phyloP scores from a whole-genome alignment of 2,888 invertebrate genomes.

The Hypolimnas misippus region DNA sequence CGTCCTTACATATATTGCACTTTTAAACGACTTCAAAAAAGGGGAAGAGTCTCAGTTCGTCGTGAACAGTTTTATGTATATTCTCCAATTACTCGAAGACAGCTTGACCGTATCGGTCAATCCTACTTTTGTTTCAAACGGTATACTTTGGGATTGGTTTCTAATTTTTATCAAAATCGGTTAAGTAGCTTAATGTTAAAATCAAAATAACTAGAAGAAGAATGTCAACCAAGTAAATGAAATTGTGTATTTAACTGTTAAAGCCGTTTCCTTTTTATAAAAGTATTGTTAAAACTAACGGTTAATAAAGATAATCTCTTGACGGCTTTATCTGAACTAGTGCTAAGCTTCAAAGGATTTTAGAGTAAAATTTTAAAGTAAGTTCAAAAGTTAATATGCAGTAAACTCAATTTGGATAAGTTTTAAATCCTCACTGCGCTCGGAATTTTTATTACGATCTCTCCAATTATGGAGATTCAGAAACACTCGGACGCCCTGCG shows the following conservation, averaged over 20 bases:
- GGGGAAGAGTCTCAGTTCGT: too few relatives aligned
- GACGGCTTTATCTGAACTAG: neutral
- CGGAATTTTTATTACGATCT: constrained; percentile 9
- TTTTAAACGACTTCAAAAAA: too few relatives aligned
- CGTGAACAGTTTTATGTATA: too few relatives aligned
- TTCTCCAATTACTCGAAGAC: too few relatives aligned
- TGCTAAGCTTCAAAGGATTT: constrained; percentile 7
- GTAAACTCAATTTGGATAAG: constrained; percentile 16
- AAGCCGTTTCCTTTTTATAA: neutral
- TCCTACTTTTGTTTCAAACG: too few relatives aligned
- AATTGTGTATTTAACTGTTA: neutral
- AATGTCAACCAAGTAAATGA: too few relatives aligned
- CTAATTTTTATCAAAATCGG: too few relatives aligned
- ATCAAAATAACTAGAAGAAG: too few relatives aligned
- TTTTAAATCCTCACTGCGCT: constrained; percentile 14
- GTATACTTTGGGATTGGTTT: too few relatives aligned
- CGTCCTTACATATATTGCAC: too few relatives aligned
- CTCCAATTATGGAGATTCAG: constrained; percentile 11
- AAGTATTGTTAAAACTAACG: neutral
- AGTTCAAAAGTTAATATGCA: constrained; percentile 14
- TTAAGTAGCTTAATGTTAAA: too few relatives aligned
- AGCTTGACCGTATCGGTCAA: too few relatives aligned
- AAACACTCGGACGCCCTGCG: neutral
- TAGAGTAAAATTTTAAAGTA: constrained; percentile 8
- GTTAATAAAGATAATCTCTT: constrained; percentile 5